Conservation (phyloP, 1,140 invertebrate genomes). For the Macrocentrus cingulum region DNA sequence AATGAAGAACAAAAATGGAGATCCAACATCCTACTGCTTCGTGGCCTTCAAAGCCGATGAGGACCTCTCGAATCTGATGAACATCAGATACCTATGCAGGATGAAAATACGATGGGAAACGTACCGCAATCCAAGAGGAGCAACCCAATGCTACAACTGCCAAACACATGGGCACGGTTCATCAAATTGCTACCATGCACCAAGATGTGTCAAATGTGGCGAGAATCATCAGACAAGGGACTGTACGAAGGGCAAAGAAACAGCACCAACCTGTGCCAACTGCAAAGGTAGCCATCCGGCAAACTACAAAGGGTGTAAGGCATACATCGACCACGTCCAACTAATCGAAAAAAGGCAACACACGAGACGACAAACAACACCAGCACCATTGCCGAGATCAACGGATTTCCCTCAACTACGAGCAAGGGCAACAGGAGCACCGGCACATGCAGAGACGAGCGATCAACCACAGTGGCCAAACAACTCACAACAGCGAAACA, state of each 20-base stretch:
- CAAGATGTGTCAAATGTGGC: conserved; percentile 30
- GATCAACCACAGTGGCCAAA: too few relatives aligned
- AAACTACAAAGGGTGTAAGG: conserved; percentile 21
- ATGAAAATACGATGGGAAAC: conserved; percentile 19
- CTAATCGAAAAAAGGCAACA: background rate
- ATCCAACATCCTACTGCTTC: background rate
- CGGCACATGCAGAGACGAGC: too few relatives aligned
- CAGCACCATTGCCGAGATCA: too few relatives aligned
- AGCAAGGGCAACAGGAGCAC: too few relatives aligned
- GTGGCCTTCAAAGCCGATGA: background rate
- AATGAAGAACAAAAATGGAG: background rate
- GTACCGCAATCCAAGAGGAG: conserved; percentile 25
- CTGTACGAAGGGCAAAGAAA: background rate
- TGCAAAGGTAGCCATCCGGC: conserved; percentile 24
- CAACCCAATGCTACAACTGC: conserved; percentile 30
- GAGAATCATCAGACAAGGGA: conserved; percentile 11
- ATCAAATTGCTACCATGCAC: conserved; percentile 16
- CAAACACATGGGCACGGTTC: conserved; percentile 27
- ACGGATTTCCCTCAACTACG: too few relatives aligned
- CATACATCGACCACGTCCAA: conserved; percentile 6
- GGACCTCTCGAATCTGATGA: background rate
- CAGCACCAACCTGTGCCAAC: conserved; percentile 23
- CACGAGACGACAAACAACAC: too few relatives aligned
- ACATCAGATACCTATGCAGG: background rate
- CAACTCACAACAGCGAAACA: too few relatives aligned